A percentile compares a stretch with the other conserved stretches of the same genome.
Conservation (phyloP, 1,140 invertebrate species). For the Sycobia sp. region DNA sequence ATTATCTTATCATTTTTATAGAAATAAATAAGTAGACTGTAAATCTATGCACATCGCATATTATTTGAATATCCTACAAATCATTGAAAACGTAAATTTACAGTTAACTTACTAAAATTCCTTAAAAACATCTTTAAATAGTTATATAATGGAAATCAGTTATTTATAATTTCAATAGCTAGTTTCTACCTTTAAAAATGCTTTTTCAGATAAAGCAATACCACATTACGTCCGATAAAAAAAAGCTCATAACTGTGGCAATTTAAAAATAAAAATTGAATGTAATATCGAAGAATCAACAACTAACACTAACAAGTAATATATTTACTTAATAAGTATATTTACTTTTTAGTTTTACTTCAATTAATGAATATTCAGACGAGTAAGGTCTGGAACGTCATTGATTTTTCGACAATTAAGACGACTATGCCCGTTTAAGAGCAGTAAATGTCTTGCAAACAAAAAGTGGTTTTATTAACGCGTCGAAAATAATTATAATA, state of each 20-base stretch:
- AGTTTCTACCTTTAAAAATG: no score
- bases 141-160: no score
- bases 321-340: no score
- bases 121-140: no score
- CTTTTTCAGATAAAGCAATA: constrained; percentile 27
- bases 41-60: no score
- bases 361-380: constrained; percentile 33
- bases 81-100: no score
- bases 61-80: no score
- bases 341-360: constrained; percentile 33
- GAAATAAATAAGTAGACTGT: no score
- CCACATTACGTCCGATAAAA: constrained; percentile 25
- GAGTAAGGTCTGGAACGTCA: constrained; percentile 32
- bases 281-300: constrained; percentile 16
- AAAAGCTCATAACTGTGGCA: constrained; percentile 8
- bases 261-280: constrained; percentile 15
- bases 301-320: constrained; percentile 21
- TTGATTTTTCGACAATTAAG: constrained; percentile 33
- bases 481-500: constrained; percentile 12
- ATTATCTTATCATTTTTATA: no score
- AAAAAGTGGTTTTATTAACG: constrained; percentile 28
- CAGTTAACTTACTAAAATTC: no score
- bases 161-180: no score
- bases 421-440: constrained; percentile 35
- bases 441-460: constrained; percentile 35